A percentile compares a stretch with the other conserved stretches of the same genome.
phyloP scores from a whole-genome alignment of 2,888 invertebrate species.

The Hypercompe scribonia region DNA sequence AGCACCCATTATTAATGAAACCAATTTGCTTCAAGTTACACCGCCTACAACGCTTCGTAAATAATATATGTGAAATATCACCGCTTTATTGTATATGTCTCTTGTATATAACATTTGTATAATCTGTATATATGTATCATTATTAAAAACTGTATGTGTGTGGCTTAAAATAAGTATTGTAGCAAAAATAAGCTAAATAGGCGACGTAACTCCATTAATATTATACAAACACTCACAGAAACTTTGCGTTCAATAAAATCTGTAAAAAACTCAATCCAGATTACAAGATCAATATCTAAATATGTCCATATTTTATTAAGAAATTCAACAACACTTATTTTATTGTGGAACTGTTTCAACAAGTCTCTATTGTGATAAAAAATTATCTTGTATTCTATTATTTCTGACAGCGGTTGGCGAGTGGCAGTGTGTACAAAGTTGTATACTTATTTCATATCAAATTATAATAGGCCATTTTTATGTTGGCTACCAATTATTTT shows the following conservation, averaged over 20 bases:
- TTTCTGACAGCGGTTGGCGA: slow-evolving; percentile 83
- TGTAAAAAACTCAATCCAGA: slow-evolving; percentile 85
- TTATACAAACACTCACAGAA: slow-evolving; percentile 56
- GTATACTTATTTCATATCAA: slow-evolving; percentile 63
- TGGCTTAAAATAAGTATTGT: slow-evolving; percentile 79
- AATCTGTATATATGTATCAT: slow-evolving; percentile 75
- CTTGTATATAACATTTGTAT: slow-evolving; percentile 76
- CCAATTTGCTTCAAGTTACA: slow-evolving; percentile 66
- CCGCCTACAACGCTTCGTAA: slow-evolving; percentile 73
- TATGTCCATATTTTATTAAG: slow-evolving; percentile 84
- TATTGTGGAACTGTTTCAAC: slow-evolving; percentile 83
- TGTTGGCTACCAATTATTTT: slow-evolving; percentile 86
- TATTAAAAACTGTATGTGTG: slow-evolving; percentile 68
- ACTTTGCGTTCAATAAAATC: slow-evolving; percentile 81
- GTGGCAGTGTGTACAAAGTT: slow-evolving; percentile 77
- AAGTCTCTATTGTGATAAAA: slow-evolving; percentile 83
- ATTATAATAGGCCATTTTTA: slow-evolving; percentile 75
- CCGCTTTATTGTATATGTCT: slow-evolving; percentile 71
- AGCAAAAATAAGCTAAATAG: slow-evolving; percentile 81
- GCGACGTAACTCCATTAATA: slow-evolving; percentile 66
- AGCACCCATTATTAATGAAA: slow-evolving; percentile 84
- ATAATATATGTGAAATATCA: slow-evolving; percentile 78
- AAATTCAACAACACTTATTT: slow-evolving; percentile 86
- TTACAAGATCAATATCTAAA: slow-evolving; percentile 86
- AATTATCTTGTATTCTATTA: slow-evolving; percentile 57